Base-by-base conservation (phyloP, 1,140 invertebrate genomes). In the Cydia amplana region DNA sequence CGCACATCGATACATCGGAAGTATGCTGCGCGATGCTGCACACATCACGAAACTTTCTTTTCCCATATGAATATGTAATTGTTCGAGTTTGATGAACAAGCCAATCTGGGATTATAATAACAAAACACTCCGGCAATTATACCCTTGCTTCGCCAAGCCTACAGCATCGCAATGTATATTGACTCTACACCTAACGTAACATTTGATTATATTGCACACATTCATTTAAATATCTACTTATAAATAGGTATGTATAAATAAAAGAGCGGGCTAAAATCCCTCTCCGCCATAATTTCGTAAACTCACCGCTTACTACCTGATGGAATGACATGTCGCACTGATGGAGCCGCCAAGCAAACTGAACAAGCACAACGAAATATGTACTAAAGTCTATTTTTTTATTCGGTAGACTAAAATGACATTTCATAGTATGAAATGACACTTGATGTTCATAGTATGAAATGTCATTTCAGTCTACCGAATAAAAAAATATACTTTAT, bases 261-360 rank as follows among this genome's bases (percentile, higher is more conserved):
- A 83, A 79, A 79, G 88, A 91, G 85, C 86, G 91, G 91, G 90
- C 90, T 85, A 86, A 83, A 90, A 91, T 93, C 91, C 91, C 91
- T 92, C 91, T 89, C 89, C 91, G 88, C 90, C 91, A 92, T 84
- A 91, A 89, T 87, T 88, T 89, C 86, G 82, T 90, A 83, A 91
- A 91, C 91, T 92, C 91, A 92, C 90, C 91, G 91, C 83, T 83
- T 85, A 88, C 89, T 92, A 92, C 87, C 89, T 75, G 83, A 90
- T 91, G 88, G 89, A 91, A 92, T 90, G 89, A 91, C 84, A 87
- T 87, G 80, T 83, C 86, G 88, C 88, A 83, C 80, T 74, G 76
- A 82, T 82, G 76, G 80, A 78, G 75, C 78, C 78, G 83, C 88
- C 87, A 91, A 92, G 91, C 91, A 90, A 90, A 88, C 87, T 85